Percentiles rank a stretch among this genome's conserved stretches.
phyloP scores from a whole-genome alignment of 2,797 vertebrate species.

The Diplodus puntazzo region DNA sequence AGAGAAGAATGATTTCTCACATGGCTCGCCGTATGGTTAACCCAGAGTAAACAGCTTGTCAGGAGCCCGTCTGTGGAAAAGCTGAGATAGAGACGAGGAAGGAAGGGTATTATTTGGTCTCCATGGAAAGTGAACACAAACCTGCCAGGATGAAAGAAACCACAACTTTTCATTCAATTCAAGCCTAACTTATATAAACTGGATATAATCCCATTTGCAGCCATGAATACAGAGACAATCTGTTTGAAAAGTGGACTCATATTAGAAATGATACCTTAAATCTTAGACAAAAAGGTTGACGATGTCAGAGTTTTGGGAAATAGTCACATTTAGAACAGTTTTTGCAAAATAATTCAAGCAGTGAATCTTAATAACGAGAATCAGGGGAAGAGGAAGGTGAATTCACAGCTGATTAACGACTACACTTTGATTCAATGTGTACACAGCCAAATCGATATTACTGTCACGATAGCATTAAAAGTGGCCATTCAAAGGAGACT shows the following conservation, averaged over 20 bases:
- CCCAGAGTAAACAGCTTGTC: slow-evolving; percentile 81
- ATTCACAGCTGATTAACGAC: neutral
- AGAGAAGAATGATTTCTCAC: slow-evolving; percentile 79
- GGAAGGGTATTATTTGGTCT: slow-evolving; percentile 30
- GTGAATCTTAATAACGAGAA: neutral
- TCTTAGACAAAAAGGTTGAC: neutral
- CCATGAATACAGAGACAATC: neutral
- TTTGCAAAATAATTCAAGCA: neutral
- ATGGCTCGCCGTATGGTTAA: slow-evolving; percentile 79
- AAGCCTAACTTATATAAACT: slow-evolving; percentile 2
- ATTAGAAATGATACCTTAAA: neutral
- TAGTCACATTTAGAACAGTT: neutral
- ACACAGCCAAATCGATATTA: neutral
- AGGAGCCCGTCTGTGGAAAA: slow-evolving; percentile 37
- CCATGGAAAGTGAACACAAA: slow-evolving; percentile 28
- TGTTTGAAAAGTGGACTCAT: neutral
- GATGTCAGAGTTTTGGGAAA: neutral
- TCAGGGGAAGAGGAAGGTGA: neutral
- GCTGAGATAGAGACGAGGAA: slow-evolving; percentile 21
- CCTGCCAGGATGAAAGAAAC: slow-evolving; percentile 7
- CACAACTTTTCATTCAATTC: slow-evolving; percentile 4
- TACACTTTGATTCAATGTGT: neutral
- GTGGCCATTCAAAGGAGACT: slow-evolving; percentile 27
- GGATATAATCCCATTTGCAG: neutral
- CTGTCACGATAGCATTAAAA: slow-evolving; percentile 11